These are phyloP conservation scores for Drosophila virilis DNA, from an alignment of 1,140 invertebrate genomes.

Conservation along the genomic window DNA sequence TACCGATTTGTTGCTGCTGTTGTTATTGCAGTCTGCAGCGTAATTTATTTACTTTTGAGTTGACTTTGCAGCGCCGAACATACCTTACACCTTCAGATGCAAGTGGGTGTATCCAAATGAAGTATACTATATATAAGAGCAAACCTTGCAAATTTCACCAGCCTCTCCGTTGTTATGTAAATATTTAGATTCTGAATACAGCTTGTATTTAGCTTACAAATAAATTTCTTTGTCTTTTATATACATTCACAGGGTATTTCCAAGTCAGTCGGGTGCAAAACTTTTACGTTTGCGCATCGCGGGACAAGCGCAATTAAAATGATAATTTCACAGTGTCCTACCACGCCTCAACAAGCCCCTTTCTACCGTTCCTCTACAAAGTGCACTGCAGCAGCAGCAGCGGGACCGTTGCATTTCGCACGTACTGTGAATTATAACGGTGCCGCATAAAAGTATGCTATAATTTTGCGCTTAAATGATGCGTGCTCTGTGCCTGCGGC, in stretches of 20 bases:
- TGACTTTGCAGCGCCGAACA: conserved; percentile 43
- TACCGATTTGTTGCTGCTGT: conserved; percentile 29
- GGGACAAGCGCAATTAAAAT: conserved; percentile 77
- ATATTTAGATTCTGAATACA: not conserved
- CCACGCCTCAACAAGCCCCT: conserved; percentile 10
- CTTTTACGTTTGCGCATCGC: not conserved
- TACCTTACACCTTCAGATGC: conserved; percentile 7
- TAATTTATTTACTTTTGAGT: conserved; percentile 71
- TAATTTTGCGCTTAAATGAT: conserved; percentile 79
- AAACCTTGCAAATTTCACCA: no score
- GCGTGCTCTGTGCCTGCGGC: conserved; percentile 54
- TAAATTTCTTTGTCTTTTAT: not conserved
- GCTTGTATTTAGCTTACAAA: not conserved
- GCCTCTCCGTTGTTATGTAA: not conserved
- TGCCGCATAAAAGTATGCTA: conserved; percentile 77
- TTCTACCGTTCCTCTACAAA: not conserved
- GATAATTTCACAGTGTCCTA: conserved; percentile 66
- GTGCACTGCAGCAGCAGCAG: not conserved
- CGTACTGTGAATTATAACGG: conserved; percentile 76
- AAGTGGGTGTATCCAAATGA: not conserved
- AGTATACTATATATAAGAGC: not conserved
- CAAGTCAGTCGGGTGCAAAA: not conserved
- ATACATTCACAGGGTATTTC: not conserved
- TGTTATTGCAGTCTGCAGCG: conserved; percentile 47
- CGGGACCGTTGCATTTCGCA: conserved; percentile 64